Evolutionary conservation across 2,888 invertebrate species (phyloP).

Genomic region (Hemistola chrysoprasaria): DNA sequence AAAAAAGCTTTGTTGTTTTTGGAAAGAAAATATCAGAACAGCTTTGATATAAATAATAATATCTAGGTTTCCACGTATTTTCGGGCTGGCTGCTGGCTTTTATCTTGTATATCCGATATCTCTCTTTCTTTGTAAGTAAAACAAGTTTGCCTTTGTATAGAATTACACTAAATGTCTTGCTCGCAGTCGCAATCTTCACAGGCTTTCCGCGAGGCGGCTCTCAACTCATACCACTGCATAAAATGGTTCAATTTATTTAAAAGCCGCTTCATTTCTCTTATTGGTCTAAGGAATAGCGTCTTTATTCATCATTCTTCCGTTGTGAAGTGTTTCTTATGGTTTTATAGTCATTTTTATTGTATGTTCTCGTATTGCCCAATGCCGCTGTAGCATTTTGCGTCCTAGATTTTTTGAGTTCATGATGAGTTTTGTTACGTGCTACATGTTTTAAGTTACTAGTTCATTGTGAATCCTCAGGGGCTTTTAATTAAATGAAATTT

Average conservation of each 20-base stretch:
- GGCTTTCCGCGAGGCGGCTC: conserved; percentile 24
- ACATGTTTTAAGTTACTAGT: no score
- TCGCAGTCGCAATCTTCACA: conserved; percentile 28
- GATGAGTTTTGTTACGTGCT: no score
- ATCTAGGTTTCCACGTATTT: conserved; percentile 12
- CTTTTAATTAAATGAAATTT: no score
- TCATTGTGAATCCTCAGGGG: no score
- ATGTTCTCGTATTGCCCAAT: no score
- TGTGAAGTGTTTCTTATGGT: no score
- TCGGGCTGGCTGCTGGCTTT: conserved; percentile 32
- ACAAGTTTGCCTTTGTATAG: conserved; percentile 44
- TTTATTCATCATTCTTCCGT: no score
- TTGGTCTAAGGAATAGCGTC: conserved; percentile 5
- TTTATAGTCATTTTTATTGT: no score
- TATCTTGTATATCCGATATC: conserved; percentile 35
- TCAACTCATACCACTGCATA: conserved; percentile 22
- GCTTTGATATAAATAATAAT: background rate
- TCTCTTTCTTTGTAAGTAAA: conserved; percentile 42
- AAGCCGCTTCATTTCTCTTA: conserved; percentile 15
- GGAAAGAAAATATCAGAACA: no score
- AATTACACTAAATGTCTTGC: conserved; percentile 48
- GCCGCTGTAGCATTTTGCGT: no score
- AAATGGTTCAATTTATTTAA: conserved; percentile 30
- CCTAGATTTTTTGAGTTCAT: no score
- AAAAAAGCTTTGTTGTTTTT: no score